Conservation (phyloP, 2,888 invertebrate genomes). For the Gymnosoma rotundatum region DNA sequence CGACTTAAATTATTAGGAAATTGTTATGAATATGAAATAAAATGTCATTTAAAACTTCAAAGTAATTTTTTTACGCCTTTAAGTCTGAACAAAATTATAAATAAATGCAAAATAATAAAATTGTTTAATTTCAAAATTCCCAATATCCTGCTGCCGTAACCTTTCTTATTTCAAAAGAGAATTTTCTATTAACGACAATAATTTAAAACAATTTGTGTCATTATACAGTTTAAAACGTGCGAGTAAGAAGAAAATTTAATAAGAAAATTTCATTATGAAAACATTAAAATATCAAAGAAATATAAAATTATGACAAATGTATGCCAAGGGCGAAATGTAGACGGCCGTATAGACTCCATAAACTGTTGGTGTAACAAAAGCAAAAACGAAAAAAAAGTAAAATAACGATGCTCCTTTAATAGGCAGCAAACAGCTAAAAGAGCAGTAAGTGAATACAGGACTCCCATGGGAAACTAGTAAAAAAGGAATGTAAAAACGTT, state of each 20-base stretch:
- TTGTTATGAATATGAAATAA: too few species aligned
- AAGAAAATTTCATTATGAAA: slow-evolving; percentile 79
- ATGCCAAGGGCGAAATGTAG: slow-evolving; percentile 51
- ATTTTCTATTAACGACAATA: slow-evolving; percentile 43
- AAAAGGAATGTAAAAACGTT: slow-evolving; percentile 61
- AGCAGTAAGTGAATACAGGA: slow-evolving; percentile 65
- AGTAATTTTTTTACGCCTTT: background rate
- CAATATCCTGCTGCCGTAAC: slow-evolving; percentile 29
- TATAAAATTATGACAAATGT: slow-evolving; percentile 73
- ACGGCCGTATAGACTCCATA: slow-evolving; percentile 36
- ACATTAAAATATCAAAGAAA: slow-evolving; percentile 80
- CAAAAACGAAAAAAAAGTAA: background rate
- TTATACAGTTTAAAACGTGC: slow-evolving; percentile 45
- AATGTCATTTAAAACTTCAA: background rate
- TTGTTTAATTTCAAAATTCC: slow-evolving; percentile 30
- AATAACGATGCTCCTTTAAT: slow-evolving; percentile 57
- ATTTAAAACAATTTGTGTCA: slow-evolving; percentile 62
- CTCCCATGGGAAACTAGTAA: slow-evolving; percentile 63
- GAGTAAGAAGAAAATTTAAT: slow-evolving; percentile 60
- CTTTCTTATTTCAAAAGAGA: slow-evolving; percentile 12
- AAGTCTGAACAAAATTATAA: background rate
- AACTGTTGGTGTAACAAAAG: slow-evolving; percentile 53
- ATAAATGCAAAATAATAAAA: background rate
- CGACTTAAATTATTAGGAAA: too few species aligned
- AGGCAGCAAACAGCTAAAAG: slow-evolving; percentile 55